phyloP scores from a whole-genome alignment of 2,113 vertebrate species.

The Paramisgurnus dabryanus region DNA sequence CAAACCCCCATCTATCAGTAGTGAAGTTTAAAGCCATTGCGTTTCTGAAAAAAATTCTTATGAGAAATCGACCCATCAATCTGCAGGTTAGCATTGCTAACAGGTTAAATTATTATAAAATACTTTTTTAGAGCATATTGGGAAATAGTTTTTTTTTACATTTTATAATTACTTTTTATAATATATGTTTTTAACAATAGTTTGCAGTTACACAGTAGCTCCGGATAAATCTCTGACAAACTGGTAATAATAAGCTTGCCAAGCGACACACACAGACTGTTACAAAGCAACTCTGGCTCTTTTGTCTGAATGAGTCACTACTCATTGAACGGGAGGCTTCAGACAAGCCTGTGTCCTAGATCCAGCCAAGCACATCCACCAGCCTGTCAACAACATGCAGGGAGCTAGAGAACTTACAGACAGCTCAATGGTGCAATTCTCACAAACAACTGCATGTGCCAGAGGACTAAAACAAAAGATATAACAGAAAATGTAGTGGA shows the following conservation, averaged over 20 bases:
- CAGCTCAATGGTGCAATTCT: background rate
- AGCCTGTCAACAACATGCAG: slow-evolving; percentile 20
- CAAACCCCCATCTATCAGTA: too few relatives aligned
- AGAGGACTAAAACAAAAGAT: background rate
- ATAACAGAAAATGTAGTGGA: too few relatives aligned
- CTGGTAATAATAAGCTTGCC: background rate
- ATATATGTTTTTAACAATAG: too few relatives aligned
- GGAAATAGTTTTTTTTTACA: too few relatives aligned
- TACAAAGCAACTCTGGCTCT: background rate
- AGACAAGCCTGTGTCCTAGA: slow-evolving; percentile 33
- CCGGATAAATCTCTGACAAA: slow-evolving; percentile 7
- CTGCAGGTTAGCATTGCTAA: too few relatives aligned
- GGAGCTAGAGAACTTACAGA: background rate
- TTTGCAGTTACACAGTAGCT: background rate
- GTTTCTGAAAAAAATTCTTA: too few relatives aligned
- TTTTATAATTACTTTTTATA: too few relatives aligned
- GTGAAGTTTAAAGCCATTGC: too few relatives aligned
- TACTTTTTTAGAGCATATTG: background rate
- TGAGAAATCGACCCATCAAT: too few relatives aligned
- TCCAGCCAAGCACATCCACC: slow-evolving; percentile 7
- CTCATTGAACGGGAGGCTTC: slow-evolving; percentile 21
- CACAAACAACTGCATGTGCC: background rate
- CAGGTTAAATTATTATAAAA: too few relatives aligned
- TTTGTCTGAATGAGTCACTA: slow-evolving; percentile 24
- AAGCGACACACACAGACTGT: background rate